These are phyloP conservation scores for Mimas tiliae DNA, from an alignment of 2,888 invertebrate genomes.

Conservation along the genomic window DNA sequence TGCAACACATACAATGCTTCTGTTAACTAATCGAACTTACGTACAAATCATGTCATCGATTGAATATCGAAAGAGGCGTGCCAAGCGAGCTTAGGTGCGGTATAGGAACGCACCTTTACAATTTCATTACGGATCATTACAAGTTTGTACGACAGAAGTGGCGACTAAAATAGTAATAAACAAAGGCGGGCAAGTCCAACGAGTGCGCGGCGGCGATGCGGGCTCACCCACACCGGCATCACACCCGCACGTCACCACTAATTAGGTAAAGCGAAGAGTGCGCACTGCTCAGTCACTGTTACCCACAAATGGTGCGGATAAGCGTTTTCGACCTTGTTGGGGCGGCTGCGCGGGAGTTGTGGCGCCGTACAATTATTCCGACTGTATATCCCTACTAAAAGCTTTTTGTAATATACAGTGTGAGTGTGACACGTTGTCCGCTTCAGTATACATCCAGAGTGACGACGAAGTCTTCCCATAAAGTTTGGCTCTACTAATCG, in stretches of 20 bases:
- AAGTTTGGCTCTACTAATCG: neutral
- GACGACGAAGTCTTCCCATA: neutral
- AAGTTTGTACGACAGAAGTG: slow-evolving; percentile 33
- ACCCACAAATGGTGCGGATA: slow-evolving; percentile 74
- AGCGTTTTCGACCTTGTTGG: slow-evolving; percentile 70
- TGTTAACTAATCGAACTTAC: slow-evolving; percentile 27
- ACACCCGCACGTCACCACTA: slow-evolving; percentile 59
- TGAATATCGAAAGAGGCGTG: neutral
- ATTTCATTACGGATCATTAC: neutral
- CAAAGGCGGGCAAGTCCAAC: slow-evolving; percentile 64
- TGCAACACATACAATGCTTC: slow-evolving; percentile 53
- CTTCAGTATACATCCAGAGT: neutral
- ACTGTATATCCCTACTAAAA: neutral
- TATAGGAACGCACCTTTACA: neutral
- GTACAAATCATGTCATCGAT: slow-evolving; percentile 5
- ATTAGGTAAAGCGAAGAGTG: slow-evolving; percentile 72
- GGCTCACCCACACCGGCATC: slow-evolving; percentile 70
- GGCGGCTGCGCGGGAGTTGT: slow-evolving; percentile 67
- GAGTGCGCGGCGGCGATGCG: slow-evolving; percentile 58
- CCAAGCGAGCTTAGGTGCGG: neutral
- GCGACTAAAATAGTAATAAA: slow-evolving; percentile 44
- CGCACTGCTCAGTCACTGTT: slow-evolving; percentile 58
- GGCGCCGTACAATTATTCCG: neutral
- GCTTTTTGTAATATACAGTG: neutral
- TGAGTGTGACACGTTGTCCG: neutral